Percentiles rank a stretch among this genome's conserved stretches.
These are phyloP conservation scores for Hippoglossus stenolepis DNA, from an alignment of 2,113 vertebrate species.

Conservation along the genomic window DNA sequence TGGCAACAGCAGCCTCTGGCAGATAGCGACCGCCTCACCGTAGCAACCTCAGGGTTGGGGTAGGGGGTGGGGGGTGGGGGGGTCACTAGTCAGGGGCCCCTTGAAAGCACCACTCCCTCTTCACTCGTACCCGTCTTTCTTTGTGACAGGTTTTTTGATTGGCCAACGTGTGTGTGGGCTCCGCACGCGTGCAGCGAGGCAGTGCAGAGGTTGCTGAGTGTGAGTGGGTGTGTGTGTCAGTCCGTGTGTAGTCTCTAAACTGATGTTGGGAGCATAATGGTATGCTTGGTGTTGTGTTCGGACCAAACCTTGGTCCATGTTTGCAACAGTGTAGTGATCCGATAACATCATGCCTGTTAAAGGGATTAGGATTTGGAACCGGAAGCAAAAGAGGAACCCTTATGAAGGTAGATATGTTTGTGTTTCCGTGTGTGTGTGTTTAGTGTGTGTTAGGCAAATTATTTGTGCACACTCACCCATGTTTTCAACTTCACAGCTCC, in stretches of 20 bases:
- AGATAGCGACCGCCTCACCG: conserved; percentile 70
- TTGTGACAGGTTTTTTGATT: conserved; percentile 72
- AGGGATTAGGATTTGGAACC: conserved; percentile 59
- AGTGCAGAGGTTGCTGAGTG: conserved; percentile 37
- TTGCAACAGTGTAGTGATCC: conserved; percentile 1
- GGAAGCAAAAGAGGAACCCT: conserved; percentile 57
- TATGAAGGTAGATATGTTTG: conserved; percentile 54
- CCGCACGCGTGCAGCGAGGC: conserved; percentile 61
- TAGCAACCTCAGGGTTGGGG: conserved; percentile 70
- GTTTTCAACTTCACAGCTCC: conserved; percentile 5
- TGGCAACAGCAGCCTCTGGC: conserved; percentile 57
- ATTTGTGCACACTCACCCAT: neutral
- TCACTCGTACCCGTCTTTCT: conserved; percentile 51
- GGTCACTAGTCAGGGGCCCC: conserved; percentile 57
- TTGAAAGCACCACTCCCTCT: conserved; percentile 58
- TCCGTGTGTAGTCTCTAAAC: conserved; percentile 23
- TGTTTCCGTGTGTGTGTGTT: neutral
- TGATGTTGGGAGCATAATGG: conserved; percentile 9
- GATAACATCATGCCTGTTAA: conserved; percentile 67
- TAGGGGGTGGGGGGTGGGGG: conserved; percentile 18
- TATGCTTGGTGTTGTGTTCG: neutral
- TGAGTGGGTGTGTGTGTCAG: neutral
- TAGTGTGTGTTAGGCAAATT: conserved; percentile 15
- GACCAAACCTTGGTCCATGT: neutral
- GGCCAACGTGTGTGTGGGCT: conserved; percentile 51